A percentile compares a stretch with the other conserved stretches of the same genome.
Conservation (phyloP, 1,140 invertebrate species). For the Papilio polyxenes region DNA sequence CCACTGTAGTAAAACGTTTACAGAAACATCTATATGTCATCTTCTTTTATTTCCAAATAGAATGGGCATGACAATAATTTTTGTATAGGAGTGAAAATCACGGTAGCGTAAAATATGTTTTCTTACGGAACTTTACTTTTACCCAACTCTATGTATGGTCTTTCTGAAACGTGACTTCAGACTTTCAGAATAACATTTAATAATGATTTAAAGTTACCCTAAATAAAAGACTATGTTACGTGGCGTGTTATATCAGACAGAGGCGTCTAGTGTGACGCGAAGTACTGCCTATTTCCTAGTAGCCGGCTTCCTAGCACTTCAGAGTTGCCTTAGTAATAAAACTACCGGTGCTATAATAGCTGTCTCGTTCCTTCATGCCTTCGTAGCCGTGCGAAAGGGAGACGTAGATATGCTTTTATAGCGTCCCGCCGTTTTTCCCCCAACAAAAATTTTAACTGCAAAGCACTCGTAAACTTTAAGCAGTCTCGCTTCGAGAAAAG, state of each 20-base stretch:
- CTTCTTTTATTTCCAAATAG: no score
- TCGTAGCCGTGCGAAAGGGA: slow-evolving; percentile 61
- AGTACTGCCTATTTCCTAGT: slow-evolving; percentile 23
- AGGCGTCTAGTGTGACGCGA: neutral
- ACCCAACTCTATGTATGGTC: no score
- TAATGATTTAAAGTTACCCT: neutral
- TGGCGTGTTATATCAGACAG: neutral
- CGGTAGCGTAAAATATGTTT: no score
- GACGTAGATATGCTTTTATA: slow-evolving; percentile 62
- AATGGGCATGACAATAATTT: no score
- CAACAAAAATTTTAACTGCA: slow-evolving; percentile 75
- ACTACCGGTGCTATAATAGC: slow-evolving; percentile 66
- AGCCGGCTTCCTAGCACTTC: slow-evolving; percentile 46
- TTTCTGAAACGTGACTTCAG: no score
- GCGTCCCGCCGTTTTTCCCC: slow-evolving; percentile 62
- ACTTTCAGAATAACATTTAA: no score
- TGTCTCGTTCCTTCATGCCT: slow-evolving; percentile 69
- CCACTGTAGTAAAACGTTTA: no score
- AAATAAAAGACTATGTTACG: neutral
- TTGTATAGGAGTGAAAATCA: no score
- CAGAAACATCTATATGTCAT: no score
- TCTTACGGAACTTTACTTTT: no score
- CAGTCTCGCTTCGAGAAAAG: slow-evolving; percentile 60
- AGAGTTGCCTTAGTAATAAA: slow-evolving; percentile 63
- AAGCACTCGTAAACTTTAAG: slow-evolving; percentile 73